These are phyloP conservation scores for Fissipunctia ypsillon DNA, from an alignment of 2,888 invertebrate genomes.

Conservation along the genomic window DNA sequence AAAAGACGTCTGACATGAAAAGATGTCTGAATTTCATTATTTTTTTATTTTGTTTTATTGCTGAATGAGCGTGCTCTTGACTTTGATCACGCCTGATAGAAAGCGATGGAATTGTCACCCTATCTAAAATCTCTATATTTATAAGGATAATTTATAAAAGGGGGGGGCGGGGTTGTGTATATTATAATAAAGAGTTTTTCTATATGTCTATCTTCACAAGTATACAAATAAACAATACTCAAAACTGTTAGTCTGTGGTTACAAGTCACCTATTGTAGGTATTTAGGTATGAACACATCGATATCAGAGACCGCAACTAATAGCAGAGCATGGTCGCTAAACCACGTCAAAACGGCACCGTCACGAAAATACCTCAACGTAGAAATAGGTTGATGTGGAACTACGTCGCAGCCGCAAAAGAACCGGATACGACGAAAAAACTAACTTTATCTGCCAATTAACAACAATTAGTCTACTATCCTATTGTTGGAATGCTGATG, in stretches of 20 bases:
- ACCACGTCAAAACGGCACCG: conserved; percentile 7
- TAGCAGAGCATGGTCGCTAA: conserved; percentile 11
- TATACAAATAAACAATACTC: neutral
- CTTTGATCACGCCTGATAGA: too few species aligned
- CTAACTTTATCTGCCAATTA: conserved; percentile 8
- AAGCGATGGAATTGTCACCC: too few species aligned
- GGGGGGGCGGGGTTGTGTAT: too few species aligned
- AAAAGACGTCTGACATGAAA: too few species aligned
- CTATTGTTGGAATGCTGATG: neutral
- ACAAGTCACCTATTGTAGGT: neutral
- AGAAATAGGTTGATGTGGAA: neutral
- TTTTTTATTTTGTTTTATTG: too few species aligned
- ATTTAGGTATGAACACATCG: neutral
- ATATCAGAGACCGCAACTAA: conserved; percentile 32
- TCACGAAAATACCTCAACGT: neutral
- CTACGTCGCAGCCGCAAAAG: neutral
- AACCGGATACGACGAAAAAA: too few species aligned
- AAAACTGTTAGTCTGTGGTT: conserved; percentile 8
- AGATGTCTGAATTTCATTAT: too few species aligned
- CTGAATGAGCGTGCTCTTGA: too few species aligned
- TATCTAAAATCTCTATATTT: neutral
- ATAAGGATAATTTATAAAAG: too few species aligned
- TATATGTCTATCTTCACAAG: neutral
- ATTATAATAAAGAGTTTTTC: neutral
- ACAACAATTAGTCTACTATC: neutral